phyloP scores from a whole-genome alignment of 2,888 invertebrate genomes.

The Drosophila prolongata region DNA sequence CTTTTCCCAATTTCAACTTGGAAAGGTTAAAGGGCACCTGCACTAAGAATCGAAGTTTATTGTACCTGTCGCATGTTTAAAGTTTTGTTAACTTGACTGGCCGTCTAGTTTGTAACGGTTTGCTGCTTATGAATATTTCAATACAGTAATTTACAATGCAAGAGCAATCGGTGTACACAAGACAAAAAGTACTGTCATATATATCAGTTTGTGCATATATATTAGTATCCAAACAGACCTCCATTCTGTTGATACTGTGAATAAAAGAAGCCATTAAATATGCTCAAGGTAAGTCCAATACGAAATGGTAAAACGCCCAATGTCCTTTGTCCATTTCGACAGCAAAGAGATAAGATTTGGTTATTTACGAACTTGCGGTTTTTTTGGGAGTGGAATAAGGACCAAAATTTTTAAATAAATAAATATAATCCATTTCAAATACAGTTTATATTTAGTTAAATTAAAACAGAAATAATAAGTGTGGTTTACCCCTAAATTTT shows the following conservation, averaged over 20 bases:
- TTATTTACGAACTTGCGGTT: background rate
- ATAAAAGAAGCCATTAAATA: conserved; percentile 59
- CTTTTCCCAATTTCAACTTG: background rate
- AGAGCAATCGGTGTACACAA: conserved; percentile 38
- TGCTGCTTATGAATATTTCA: conserved; percentile 67
- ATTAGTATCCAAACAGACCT: conserved; percentile 15
- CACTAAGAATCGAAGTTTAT: conserved; percentile 11
- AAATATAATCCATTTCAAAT: no score
- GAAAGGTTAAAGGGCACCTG: conserved; percentile 5
- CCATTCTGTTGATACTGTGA: conserved; percentile 57
- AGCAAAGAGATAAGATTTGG: conserved; percentile 32
- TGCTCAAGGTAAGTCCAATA: conserved; percentile 69
- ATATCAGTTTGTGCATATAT: conserved; percentile 10
- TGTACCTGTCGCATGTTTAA: conserved; percentile 34
- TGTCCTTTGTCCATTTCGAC: conserved; percentile 23
- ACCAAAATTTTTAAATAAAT: background rate
- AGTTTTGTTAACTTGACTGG: conserved; percentile 9
- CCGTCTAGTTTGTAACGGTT: conserved; percentile 44
- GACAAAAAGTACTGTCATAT: conserved; percentile 13
- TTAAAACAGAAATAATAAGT: no score
- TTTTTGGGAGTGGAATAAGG: no score
- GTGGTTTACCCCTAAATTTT: no score
- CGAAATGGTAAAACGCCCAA: conserved; percentile 59
- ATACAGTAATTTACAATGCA: conserved; percentile 68
- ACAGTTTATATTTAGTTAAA: no score